Percentiles rank a stretch among this genome's conserved stretches.
Evolutionary conservation across 2,113 vertebrate genomes (phyloP).

Genomic region (Dasyornis broadbenti): DNA sequence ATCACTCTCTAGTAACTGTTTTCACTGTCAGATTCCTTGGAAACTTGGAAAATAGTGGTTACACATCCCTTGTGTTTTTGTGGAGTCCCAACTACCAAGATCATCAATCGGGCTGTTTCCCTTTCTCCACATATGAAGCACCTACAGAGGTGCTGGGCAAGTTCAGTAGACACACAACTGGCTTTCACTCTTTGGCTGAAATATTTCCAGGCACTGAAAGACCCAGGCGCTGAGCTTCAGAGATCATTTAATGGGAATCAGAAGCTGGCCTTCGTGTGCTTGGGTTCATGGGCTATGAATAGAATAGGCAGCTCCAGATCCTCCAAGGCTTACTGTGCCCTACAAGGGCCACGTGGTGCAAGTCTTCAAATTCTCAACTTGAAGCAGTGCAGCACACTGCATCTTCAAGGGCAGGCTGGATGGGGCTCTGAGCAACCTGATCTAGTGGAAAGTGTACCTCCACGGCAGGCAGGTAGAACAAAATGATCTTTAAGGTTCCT

Average conservation of each 20-base stretch:
- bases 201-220: not conserved
- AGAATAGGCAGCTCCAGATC: not conserved
- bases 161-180: not conserved
- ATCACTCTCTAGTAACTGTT: not conserved
- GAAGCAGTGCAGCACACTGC: not conserved
- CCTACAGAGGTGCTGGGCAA: not conserved
- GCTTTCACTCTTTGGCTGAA: not conserved
- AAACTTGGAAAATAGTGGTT: not conserved
- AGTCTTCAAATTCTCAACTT: not conserved
- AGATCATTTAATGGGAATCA: not conserved
- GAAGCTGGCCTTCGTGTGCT: not conserved
- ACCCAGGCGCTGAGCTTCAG: not conserved
- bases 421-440: not conserved
- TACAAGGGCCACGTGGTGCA: not conserved
- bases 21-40: not conserved
- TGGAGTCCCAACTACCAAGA: not conserved
- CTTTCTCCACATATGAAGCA: not conserved
- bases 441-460: not conserved
- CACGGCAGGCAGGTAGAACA: not conserved
- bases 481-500: not conserved
- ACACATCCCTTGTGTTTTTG: accelerated
- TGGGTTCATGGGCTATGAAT: not conserved
- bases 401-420: not conserved
- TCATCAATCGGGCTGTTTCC: not conserved
- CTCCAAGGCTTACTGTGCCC: not conserved